phyloP scores from a whole-genome alignment of 1,140 invertebrate genomes.

The Nautilus pompilius region DNA sequence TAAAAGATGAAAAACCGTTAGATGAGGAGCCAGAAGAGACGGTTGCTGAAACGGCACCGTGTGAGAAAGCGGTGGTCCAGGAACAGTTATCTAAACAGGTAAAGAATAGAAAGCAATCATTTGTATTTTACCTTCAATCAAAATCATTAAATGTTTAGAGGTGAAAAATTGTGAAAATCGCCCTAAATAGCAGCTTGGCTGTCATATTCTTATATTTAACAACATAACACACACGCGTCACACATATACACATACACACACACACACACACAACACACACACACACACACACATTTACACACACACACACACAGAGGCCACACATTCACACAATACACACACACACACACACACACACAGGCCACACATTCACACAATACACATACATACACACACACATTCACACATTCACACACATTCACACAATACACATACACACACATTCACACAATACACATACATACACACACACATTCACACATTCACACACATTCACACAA shows the following conservation, averaged over 20 bases:
- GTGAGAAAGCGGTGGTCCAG: neutral
- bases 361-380: no score
- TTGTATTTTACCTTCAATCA: no score
- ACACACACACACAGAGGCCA: neutral
- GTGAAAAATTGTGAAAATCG: no score
- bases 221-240: no score
- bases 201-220: no score
- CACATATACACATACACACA: neutral
- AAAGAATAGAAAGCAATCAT: no score
- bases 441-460: neutral
- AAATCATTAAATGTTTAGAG: no score
- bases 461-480: neutral
- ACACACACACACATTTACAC: neutral
- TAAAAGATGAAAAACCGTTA: no score
- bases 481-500: neutral
- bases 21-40: constrained; percentile 1
- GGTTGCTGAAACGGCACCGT: neutral
- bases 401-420: neutral
- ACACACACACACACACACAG: neutral
- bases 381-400: neutral
- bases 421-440: neutral
- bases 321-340: neutral
- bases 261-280: neutral
- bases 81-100: neutral
- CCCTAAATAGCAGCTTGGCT: neutral